phyloP scores from a whole-genome alignment of 2,888 invertebrate genomes.

The Ptychoptera contaminata region DNA sequence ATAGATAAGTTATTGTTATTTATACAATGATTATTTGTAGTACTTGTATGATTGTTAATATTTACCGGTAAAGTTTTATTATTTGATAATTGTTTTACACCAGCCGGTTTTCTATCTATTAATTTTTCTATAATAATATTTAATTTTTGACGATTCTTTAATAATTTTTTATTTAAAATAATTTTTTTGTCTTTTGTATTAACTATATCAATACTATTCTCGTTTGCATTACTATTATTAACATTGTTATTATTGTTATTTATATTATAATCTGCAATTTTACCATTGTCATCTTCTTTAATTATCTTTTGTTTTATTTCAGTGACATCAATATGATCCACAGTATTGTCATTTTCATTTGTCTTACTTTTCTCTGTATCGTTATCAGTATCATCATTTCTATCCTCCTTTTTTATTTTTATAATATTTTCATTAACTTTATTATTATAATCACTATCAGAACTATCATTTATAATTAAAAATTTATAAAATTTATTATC shows the following conservation, averaged over 20 bases:
- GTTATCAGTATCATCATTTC: neutral
- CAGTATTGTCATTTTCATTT: conserved; percentile 1
- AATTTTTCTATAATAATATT: conserved; percentile 28
- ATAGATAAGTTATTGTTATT: neutral
- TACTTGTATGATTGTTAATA: neutral
- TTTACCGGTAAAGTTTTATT: neutral
- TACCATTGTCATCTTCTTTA: neutral
- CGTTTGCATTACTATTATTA: conserved; percentile 2
- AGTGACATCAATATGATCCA: conserved; percentile 9
- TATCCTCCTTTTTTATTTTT: conserved; percentile 8
- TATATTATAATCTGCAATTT: neutral
- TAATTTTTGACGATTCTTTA: conserved; percentile 25
- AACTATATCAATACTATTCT: conserved; percentile 5
- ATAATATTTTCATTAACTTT: conserved; percentile 6
- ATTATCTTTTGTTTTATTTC: conserved; percentile 10
- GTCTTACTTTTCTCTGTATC: too few relatives aligned
- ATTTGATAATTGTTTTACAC: conserved; percentile 22
- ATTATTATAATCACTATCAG: neutral
- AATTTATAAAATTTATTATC: conserved; percentile 28
- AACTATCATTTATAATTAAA: neutral
- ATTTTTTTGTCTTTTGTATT: neutral
- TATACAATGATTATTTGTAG: neutral
- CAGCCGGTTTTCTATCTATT: conserved; percentile 23
- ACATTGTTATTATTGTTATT: conserved; percentile 1
- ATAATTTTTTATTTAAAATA: neutral